Base-by-base conservation (phyloP, 2,888 invertebrate genomes). In the Tetheella fluctuosa region DNA sequence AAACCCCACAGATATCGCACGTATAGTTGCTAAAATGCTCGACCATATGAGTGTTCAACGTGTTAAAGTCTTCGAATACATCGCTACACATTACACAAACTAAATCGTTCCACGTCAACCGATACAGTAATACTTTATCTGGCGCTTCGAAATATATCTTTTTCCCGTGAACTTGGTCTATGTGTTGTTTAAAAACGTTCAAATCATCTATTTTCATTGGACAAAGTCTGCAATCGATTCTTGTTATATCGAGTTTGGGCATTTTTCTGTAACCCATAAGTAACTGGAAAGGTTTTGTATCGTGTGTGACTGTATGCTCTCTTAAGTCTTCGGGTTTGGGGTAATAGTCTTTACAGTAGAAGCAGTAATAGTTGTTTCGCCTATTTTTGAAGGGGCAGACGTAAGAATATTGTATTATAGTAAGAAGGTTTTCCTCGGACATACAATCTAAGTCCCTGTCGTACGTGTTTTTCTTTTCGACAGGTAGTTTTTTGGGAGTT, bases 111-210 rank as follows among this genome's bases (percentile, higher is more conserved):
- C 91, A 91, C 0, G 91, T 91, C 0, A 93, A 60, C 7, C 84
- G 77, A 68, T 88, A 93, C 0, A 87, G 58, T 0, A 93, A 62
- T 84, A 92, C 85, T 39, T 91, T 90, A 23, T 93, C 91, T 0
- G 91, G 91, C 0, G 91, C 91, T 69, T 91, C 90, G 48, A 90
- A 90, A 65, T 90, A 92, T 39, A 91, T 90, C 62, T 92, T 90
- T 65, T 91, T 91, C 0, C 84, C 85, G 52, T 93, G 92, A 0
- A 86, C 83, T 39, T 84, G 77, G 7, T 90, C 89, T 42, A 93
- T 77, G 10, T 93, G 93, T 15, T 83, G 85, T 28, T 92, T 92
- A 69, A 92, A 92, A 0, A 82, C 71, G 0, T 72, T 81, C 1
- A 93, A 48, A 63, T 90, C 89, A 0, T 86, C 83, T 0, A 93